A percentile compares a stretch with the other conserved stretches of the same genome.
Conservation (phyloP, 2,797 vertebrate species). For the Cheirogaleus major region DNA sequence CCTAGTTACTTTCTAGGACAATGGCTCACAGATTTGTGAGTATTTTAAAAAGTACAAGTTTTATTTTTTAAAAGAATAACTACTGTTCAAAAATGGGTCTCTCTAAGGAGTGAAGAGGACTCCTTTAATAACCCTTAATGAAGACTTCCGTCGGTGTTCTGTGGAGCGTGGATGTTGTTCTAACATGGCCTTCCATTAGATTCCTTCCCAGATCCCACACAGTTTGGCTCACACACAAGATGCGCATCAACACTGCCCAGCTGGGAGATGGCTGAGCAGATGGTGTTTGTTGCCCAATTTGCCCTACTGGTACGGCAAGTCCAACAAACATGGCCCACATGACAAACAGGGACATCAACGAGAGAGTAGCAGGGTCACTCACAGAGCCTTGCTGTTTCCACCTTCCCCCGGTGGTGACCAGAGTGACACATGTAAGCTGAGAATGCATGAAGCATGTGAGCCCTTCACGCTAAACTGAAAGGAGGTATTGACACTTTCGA, state of each 20-base stretch:
- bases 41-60: background rate
- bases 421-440: background rate
- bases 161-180: fast-evolving
- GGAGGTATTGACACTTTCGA: background rate
- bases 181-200: background rate
- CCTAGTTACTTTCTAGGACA: background rate
- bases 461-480: background rate
- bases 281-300: background rate
- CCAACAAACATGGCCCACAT: background rate
- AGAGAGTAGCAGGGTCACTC: background rate
- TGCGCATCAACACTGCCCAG: too few relatives aligned
- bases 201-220: background rate
- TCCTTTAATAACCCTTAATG: background rate
- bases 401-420: too few relatives aligned
- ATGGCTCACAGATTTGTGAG: background rate
- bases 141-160: background rate
- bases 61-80: background rate
- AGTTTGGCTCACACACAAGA: fast-evolving
- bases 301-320: background rate
- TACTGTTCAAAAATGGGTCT: background rate
- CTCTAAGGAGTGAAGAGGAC: background rate
- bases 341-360: background rate
- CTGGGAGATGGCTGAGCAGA: background rate
- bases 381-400: background rate
- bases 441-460: background rate